phyloP scores from a whole-genome alignment of 2,888 invertebrate species.

The Eudemis profundana region DNA sequence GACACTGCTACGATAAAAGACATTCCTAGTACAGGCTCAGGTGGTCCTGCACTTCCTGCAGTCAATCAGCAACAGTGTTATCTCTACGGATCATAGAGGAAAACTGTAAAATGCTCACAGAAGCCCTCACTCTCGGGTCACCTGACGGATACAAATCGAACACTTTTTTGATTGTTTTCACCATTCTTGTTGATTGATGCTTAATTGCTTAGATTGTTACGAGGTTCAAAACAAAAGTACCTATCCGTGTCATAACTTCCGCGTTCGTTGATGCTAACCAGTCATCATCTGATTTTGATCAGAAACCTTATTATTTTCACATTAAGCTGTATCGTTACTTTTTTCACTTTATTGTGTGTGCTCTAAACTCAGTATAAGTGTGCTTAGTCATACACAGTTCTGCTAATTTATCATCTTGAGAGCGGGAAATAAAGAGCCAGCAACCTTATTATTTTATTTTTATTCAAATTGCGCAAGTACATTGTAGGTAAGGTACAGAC shows the following conservation, averaged over 20 bases:
- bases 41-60: too few relatives aligned
- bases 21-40: too few relatives aligned
- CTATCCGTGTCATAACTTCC: conserved; percentile 9
- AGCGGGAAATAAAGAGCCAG: too few relatives aligned
- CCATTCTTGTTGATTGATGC: background rate
- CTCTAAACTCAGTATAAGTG: background rate
- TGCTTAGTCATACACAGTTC: background rate
- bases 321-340: conserved; percentile 17
- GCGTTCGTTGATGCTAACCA: conserved; percentile 3
- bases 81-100: too few relatives aligned
- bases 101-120: too few relatives aligned
- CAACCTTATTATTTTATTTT: too few relatives aligned
- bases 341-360: conserved; percentile 13
- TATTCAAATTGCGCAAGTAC: too few relatives aligned
- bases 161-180: background rate
- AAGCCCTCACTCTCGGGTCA: too few relatives aligned
- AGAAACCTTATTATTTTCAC: conserved; percentile 33
- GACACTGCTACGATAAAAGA: too few relatives aligned
- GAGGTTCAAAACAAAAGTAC: background rate
- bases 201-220: background rate
- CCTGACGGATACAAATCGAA: too few relatives aligned
- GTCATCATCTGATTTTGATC: conserved; percentile 32
- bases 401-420: background rate
- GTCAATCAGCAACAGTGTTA: too few relatives aligned
- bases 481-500: too few relatives aligned